A percentile compares a stretch with the other conserved stretches of the same genome.
Conservation (phyloP, 2,888 invertebrate genomes). For the Ectobius pallidus region DNA sequence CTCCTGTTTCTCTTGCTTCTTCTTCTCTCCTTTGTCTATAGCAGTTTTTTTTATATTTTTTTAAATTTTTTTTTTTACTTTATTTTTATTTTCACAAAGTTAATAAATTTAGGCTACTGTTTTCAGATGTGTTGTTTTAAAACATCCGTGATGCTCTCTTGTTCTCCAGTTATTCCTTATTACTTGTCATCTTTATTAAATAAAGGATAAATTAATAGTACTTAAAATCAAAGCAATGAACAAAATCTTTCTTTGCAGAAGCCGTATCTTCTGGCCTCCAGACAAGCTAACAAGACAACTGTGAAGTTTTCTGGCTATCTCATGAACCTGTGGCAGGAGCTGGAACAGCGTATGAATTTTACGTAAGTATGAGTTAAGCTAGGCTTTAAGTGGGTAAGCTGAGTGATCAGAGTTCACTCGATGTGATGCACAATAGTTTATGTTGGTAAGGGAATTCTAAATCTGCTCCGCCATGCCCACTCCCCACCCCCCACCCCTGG, state of each 20-base stretch:
- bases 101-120: neutral
- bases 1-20: neutral
- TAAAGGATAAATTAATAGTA: neutral
- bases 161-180: too few species aligned
- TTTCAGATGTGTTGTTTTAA: neutral
- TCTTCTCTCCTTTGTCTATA: neutral
- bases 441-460: too few species aligned
- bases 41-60: neutral
- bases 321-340: neutral
- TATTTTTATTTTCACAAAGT: too few species aligned
- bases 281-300: neutral
- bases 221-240: neutral
- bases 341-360: neutral
- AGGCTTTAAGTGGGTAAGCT: too few species aligned
- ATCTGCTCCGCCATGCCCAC: neutral
- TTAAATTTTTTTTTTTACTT: neutral
- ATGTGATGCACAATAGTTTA: too few species aligned
- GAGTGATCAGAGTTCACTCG: neutral
- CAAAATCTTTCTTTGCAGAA: neutral
- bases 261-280: neutral
- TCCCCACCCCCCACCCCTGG: neutral
- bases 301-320: neutral
- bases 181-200: neutral
- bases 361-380: constrained; percentile 6
- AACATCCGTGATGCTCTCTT: too few species aligned